Base-by-base conservation (phyloP, 2,888 invertebrate genomes). In the Agonopterix subpropinquella region DNA sequence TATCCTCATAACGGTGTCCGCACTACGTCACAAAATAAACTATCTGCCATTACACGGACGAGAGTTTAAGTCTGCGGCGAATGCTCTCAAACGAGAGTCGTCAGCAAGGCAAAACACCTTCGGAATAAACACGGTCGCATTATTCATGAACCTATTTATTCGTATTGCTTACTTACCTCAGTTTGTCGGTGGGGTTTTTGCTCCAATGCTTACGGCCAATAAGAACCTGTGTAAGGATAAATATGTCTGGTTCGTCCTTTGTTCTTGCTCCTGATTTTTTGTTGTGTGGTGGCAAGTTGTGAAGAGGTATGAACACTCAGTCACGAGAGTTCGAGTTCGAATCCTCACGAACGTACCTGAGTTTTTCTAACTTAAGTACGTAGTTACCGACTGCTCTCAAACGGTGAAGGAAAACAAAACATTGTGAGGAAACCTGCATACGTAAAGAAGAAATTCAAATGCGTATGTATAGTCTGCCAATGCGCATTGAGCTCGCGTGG, bases 91-190 rank as follows among this genome's bases (percentile, higher is more conserved):
- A 68, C 62, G 63, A 52, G 60, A 66, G 66, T 74, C 75, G 75
- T 74, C 74, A 71, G 71, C 66, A 67, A 76, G 61, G 65, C 70
- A 69, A 65, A 73, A 75, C 77, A 75, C 72, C 56, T 58, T 50
- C 50, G 43, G 44, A 41, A 44, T 59, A 62, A 59, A 67, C 61
- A 55, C 61, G 55, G 55, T 63, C 64, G 79, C 68, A 82, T 85
- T 85, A 85, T 86, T 85, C 82, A 86, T 85, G 83, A 84, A 67
- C 71, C 80, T 76, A 84, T 85, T 84, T 84, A 83, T 82, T 80
- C 72, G 73, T 82, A 85, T 84, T 78, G 82, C 82, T 84, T 77
- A 80, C 76, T 83, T 78, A 75, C 73, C 70, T 69, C 62, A 65
- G 58, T 62, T 62, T 61, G 52, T 55, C 61, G 57, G 53, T 51